Evolutionary conservation across 2,797 vertebrate genomes (phyloP), one percentile per base, ranked within the genome.

Genomic region (Chelmon rostratus): DNA sequence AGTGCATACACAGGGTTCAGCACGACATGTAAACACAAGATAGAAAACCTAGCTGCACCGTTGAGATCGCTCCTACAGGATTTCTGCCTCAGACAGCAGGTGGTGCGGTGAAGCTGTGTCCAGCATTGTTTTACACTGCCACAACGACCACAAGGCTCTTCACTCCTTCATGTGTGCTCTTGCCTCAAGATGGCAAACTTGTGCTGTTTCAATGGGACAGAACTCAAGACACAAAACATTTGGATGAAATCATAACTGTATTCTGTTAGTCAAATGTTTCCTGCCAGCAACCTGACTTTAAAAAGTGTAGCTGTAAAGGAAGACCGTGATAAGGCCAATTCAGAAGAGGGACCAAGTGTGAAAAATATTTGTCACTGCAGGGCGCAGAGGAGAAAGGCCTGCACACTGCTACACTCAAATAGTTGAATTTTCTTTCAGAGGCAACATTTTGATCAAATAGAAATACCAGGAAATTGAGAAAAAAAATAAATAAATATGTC

Each of bases 91-190:
- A 57, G 59, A 70, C 57, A 31, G 11, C 42, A 56, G 57, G 42
- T 28, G 52, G 35, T 50, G 10, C 66, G 53, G 8, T 46, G 33
- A 50, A 46, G 47, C 46, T 52, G 53, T 61, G 64, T 83, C 44
- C 38, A 15, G 44, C 42, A 19, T 5, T 49, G 31, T 46, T 76
- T 73, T 4, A 78, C 62, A 73, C 73, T 81, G 78, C 81, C 76
- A 76, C 15, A 15, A 46, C 42, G 38, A n/a, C 42, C 53, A 31
- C 53, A 21, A 73, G 21, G 49, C n/a, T 62, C 10, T 33, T 53
- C 16, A 44, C 71, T 59, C 62, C 57, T 62, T 15, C 47, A 8
- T 65, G 31, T n/a, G 28, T 50, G 28, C 64, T 61, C 25, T 54
- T 54, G 68, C 56, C 72, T 70, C 21, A 47, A 28, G 28, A 52